Evolutionary conservation across 2,113 vertebrate species (phyloP), one percentile per base, ranked within the genome.

Genomic region (Meriones unguiculatus): DNA sequence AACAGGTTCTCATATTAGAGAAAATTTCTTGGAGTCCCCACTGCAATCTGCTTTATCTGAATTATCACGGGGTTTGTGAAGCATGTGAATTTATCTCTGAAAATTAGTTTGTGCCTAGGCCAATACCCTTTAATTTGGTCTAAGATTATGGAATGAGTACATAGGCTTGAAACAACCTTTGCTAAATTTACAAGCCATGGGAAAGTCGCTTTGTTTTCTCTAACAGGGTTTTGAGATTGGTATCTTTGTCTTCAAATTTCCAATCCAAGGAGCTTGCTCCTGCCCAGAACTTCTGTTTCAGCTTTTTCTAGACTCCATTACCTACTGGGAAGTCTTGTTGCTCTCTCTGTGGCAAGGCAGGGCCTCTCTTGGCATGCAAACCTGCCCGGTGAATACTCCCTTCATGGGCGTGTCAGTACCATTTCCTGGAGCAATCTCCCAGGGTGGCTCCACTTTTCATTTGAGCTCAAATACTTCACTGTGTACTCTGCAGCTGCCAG

Each of bases 341-440:
- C 41, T 89, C 73, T 96, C 85, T 97, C 28, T 0, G 1, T 50
- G 70, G 69, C 57, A 86, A 96, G 80, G 92, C 76, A 86, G 62
- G 88, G 82, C 95, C 85, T 93, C 78, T 96, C 25, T 54, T 30
- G 91, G 93, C 96, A 92, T 18, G 76, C 89, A 97, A 95, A 96
- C 93, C 75, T 88, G 85, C 82, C 64, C 41, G 77, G 87, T 87
- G 85, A 96, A 90, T 96, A 88, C 92, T 17, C 97, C 97, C 81
- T 73, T 93, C 13, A 89, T 86, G 91, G 98, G 98, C 70, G 98
- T 97, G 97, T 80, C 97, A 35, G 84, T 77, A 59, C 87, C 24
- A 95, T 95, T 97, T 97, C 97, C 97, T 97, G 97, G 96, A 98
- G 96, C 97, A 94, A 95, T 97, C 81, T 95, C 86, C 59, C 90